Evolutionary conservation across 2,797 vertebrate genomes (phyloP).

Genomic region (Spondyliosoma cantharus): DNA sequence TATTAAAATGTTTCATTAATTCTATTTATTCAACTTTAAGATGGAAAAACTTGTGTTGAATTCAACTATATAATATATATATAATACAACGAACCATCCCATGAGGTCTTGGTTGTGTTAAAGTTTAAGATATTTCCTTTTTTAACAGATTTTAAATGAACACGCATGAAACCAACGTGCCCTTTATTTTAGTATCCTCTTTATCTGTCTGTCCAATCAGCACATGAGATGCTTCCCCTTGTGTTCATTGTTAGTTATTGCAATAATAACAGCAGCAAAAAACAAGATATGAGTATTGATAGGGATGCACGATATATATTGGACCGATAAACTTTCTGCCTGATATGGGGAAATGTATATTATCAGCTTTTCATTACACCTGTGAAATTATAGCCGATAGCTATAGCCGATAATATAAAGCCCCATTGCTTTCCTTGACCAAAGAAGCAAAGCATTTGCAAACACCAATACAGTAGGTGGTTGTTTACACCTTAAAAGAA

Average conservation of each 20-base stretch:
- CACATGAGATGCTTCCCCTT: background rate
- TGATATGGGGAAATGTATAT: too few relatives aligned
- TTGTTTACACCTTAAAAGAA: too few relatives aligned
- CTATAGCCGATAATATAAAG: too few relatives aligned
- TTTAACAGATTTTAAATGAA: background rate
- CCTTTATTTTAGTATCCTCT: background rate
- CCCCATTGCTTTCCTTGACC: too few relatives aligned
- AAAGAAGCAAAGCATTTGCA: too few relatives aligned
- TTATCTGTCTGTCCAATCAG: background rate
- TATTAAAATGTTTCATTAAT: background rate
- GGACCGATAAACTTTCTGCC: too few relatives aligned
- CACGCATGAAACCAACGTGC: rapidly evolving
- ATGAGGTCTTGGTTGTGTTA: background rate
- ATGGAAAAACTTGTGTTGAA: background rate
- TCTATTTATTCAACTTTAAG: background rate
- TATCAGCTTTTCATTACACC: too few relatives aligned
- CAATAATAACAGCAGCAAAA: background rate
- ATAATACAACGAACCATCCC: too few relatives aligned
- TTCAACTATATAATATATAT: too few relatives aligned
- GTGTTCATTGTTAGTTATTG: background rate
- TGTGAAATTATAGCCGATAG: too few relatives aligned
- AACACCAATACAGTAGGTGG: too few relatives aligned
- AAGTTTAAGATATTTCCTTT: background rate
- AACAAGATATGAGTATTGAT: background rate
- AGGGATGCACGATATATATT: too few relatives aligned